phyloP scores from a whole-genome alignment of 2,888 invertebrate species.

The Pseudococcus viburni region DNA sequence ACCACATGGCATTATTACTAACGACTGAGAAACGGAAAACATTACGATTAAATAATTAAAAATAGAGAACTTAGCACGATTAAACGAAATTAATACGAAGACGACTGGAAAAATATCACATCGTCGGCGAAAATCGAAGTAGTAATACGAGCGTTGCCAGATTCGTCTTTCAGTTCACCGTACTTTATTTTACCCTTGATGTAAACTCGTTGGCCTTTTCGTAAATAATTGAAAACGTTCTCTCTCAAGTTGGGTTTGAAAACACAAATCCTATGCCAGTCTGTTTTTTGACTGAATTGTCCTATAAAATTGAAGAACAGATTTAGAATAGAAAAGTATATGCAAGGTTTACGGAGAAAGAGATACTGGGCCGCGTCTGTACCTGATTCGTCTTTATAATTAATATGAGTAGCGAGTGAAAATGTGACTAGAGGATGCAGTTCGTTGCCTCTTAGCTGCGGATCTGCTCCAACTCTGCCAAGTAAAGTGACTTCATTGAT shows the following conservation, averaged over 20 bases:
- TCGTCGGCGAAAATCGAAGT: slow-evolving; percentile 90
- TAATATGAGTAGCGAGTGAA: slow-evolving; percentile 90
- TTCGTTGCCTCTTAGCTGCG: slow-evolving; percentile 85
- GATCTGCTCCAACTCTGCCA: slow-evolving; percentile 90
- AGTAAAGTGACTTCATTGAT: slow-evolving; percentile 88
- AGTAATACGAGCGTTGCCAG: slow-evolving; percentile 80
- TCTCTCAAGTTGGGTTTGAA: slow-evolving; percentile 89
- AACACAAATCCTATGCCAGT: slow-evolving; percentile 92
- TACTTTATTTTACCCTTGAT: slow-evolving; percentile 87
- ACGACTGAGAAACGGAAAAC: too few relatives aligned
- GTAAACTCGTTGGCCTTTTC: slow-evolving; percentile 88
- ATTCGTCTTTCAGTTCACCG: slow-evolving; percentile 85
- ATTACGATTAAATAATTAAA: too few relatives aligned
- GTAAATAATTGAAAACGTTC: slow-evolving; percentile 82
- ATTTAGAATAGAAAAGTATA: too few relatives aligned
- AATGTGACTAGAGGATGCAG: slow-evolving; percentile 90
- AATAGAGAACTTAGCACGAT: too few relatives aligned
- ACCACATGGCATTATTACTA: too few relatives aligned
- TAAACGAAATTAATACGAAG: too few relatives aligned
- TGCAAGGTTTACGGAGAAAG: too few relatives aligned
- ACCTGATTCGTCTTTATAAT: slow-evolving; percentile 78
- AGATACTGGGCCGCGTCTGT: slow-evolving; percentile 34
- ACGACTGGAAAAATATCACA: slow-evolving; percentile 83
- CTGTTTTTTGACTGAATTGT: slow-evolving; percentile 81
- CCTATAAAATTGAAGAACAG: background rate